Evolutionary conservation across 2,888 invertebrate species (phyloP).

Genomic region (Philaethria dido): DNA sequence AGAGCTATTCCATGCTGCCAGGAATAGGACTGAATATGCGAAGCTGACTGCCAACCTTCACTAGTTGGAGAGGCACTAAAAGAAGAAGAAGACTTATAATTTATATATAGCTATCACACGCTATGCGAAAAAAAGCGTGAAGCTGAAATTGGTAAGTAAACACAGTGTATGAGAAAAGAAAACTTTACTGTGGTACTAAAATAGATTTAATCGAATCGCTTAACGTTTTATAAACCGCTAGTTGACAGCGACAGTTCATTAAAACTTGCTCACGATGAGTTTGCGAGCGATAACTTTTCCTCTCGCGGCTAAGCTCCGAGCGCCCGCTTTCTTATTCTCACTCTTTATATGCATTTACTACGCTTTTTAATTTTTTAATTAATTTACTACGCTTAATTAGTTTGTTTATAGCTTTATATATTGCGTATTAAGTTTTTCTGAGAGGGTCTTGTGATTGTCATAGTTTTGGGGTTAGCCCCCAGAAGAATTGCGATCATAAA

Average conservation of each 20-base stretch:
- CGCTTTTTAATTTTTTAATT: background rate
- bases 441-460: too few relatives aligned
- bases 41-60: too few relatives aligned
- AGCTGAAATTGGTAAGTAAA: background rate
- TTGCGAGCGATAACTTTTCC: constrained; percentile 19
- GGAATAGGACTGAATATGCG: too few relatives aligned
- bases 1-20: too few relatives aligned
- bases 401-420: background rate
- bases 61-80: too few relatives aligned
- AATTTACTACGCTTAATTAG: background rate
- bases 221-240: constrained; percentile 29
- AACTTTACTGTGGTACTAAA: constrained; percentile 6
- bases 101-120: too few relatives aligned
- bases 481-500: too few relatives aligned
- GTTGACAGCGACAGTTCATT: constrained; percentile 42
- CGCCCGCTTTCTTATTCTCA: constrained; percentile 1
- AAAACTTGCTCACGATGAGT: constrained; percentile 38
- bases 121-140: too few relatives aligned
- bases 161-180: background rate
- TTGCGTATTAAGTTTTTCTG: too few relatives aligned
- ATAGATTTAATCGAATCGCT: constrained; percentile 16
- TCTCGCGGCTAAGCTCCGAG: constrained; percentile 12
- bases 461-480: too few relatives aligned
- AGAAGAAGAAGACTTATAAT: too few relatives aligned
- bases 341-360: too few relatives aligned